Conservation (phyloP, 2,888 invertebrate species). For the Gryllus longicercus region DNA sequence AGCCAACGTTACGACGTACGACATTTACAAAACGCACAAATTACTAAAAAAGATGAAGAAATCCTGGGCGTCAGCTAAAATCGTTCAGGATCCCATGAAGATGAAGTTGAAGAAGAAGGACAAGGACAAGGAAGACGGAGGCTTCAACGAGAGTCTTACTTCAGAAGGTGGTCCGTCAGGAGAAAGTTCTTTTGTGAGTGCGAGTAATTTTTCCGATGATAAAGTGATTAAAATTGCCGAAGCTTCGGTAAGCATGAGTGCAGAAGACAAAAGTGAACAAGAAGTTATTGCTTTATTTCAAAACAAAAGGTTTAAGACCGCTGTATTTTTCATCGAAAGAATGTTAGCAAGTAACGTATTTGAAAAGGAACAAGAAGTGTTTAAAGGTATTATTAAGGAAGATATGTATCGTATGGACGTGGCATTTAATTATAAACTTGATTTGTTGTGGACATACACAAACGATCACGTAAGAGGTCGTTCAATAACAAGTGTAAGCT, state of each 20-base stretch:
- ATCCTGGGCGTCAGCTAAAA: neutral
- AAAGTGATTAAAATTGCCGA: no score
- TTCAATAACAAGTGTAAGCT: slow-evolving; percentile 61
- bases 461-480: slow-evolving; percentile 52
- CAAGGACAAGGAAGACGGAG: no score
- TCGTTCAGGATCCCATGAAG: no score
- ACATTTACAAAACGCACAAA: neutral
- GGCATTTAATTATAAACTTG: slow-evolving; percentile 63
- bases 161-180: no score
- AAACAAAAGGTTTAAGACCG: slow-evolving; percentile 47
- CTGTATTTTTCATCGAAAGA: slow-evolving; percentile 65
- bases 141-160: no score
- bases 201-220: no score
- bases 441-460: slow-evolving; percentile 65
- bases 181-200: no score
- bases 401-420: slow-evolving; percentile 62
- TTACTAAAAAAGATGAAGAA: neutral
- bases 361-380: slow-evolving; percentile 64
- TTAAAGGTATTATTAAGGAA: slow-evolving; percentile 60
- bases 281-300: no score
- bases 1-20: neutral
- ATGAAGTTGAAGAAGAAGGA: no score
- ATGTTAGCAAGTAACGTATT: slow-evolving; percentile 67
- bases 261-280: no score
- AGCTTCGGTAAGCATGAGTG: no score